Conservation (phyloP, 35 echinoderm and acorn worm genomes). For the Strongylocentrotus purpuratus region DNA sequence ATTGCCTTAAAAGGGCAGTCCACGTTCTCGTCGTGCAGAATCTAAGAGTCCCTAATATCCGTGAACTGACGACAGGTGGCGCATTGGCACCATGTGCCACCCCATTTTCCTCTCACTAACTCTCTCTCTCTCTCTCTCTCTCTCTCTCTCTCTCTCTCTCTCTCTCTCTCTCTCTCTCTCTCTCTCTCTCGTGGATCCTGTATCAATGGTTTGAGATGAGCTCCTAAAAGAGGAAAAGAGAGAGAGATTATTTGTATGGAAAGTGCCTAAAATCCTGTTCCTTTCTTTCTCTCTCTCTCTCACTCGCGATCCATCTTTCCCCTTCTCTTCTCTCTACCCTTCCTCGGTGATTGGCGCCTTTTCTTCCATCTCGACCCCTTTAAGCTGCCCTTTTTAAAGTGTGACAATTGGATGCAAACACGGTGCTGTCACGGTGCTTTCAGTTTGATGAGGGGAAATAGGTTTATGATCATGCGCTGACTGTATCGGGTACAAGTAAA, state of each 20-base stretch:
- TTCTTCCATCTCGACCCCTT: not conserved
- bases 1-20: too few relatives aligned
- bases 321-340: not conserved
- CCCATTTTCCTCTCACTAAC: not conserved
- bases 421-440: not conserved
- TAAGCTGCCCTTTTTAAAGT: not conserved
- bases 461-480: not conserved
- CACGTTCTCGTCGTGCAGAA: too few relatives aligned
- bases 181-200: not conserved
- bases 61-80: too few relatives aligned
- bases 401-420: not conserved
- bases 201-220: too few relatives aligned
- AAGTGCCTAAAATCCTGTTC: not conserved
- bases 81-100: too few relatives aligned
- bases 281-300: not conserved
- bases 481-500: not conserved
- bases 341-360: not conserved
- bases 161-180: not conserved
- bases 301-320: not conserved
- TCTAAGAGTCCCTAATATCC: not conserved
- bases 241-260: not conserved
- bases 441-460: not conserved
- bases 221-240: too few relatives aligned
- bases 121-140: not conserved
- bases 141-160: not conserved